These are phyloP conservation scores for Drosophila robusta DNA, from an alignment of 2,888 invertebrate genomes.

Conservation along the genomic window DNA sequence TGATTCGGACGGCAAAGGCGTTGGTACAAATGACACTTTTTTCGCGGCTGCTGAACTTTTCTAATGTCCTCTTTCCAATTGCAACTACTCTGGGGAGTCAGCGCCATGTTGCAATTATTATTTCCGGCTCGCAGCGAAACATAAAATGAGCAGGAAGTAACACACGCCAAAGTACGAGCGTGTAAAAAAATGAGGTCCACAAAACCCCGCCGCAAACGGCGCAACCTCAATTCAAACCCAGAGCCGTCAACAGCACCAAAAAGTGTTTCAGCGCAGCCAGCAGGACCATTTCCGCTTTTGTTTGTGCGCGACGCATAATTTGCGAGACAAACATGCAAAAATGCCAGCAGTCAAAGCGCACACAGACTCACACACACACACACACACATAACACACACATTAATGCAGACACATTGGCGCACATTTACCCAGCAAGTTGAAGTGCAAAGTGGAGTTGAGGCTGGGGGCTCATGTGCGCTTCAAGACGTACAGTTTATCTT, in stretches of 20 bases:
- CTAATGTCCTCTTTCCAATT: slow-evolving; percentile 55
- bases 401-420: slow-evolving; percentile 62
- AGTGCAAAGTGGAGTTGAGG: slow-evolving; percentile 68
- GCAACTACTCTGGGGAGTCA: slow-evolving; percentile 43
- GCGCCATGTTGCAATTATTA: slow-evolving; percentile 79
- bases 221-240: slow-evolving; percentile 42
- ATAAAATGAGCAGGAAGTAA: slow-evolving; percentile 77
- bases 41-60: slow-evolving; percentile 48
- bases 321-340: slow-evolving; percentile 78
- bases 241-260: slow-evolving; percentile 50
- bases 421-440: slow-evolving; percentile 63
- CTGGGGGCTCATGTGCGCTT: slow-evolving; percentile 51
- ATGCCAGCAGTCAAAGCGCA: slow-evolving; percentile 69
- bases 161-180: slow-evolving; percentile 50
- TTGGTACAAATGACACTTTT: slow-evolving; percentile 44
- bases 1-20: slow-evolving; percentile 6
- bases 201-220: slow-evolving; percentile 12
- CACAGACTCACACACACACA: slow-evolving; percentile 11
- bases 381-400: slow-evolving; percentile 16
- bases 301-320: slow-evolving; percentile 79
- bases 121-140: slow-evolving; percentile 75
- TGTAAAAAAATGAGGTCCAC: slow-evolving; percentile 38
- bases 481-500: slow-evolving; percentile 75
- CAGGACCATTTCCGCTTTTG: slow-evolving; percentile 70
- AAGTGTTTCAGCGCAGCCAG: slow-evolving; percentile 46